Percentiles rank a stretch among this genome's conserved stretches.
Evolutionary conservation across 2,113 vertebrate species (phyloP).

Genomic region (Paraplagusia blochii): DNA sequence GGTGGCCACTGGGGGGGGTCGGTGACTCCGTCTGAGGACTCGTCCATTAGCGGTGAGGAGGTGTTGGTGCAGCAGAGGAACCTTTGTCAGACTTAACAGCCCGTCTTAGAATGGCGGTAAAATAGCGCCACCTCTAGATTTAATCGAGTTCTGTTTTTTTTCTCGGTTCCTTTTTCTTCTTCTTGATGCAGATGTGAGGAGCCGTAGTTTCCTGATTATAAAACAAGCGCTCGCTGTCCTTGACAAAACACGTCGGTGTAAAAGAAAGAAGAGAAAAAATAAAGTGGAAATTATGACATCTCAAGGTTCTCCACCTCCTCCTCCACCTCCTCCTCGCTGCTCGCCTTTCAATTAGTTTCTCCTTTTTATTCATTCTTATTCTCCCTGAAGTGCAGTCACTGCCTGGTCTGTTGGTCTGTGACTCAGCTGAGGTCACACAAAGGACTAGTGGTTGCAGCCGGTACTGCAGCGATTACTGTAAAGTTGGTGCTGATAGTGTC

Average conservation of each 20-base stretch:
- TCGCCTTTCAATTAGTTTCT: slow-evolving; percentile 40
- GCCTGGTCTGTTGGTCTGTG: slow-evolving; percentile 41
- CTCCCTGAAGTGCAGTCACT: slow-evolving; percentile 48
- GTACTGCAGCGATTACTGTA: background rate
- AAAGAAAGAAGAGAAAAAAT: slow-evolving; percentile 31
- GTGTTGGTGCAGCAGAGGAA: slow-evolving; percentile 3
- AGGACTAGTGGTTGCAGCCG: too few species aligned
- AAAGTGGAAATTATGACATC: slow-evolving; percentile 50
- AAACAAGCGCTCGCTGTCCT: slow-evolving; percentile 48
- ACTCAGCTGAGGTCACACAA: slow-evolving; percentile 20
- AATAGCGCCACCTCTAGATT: background rate
- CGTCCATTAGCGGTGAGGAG: slow-evolving; percentile 8
- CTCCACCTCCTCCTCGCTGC: slow-evolving; percentile 41
- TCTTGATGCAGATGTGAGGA: slow-evolving; percentile 11
- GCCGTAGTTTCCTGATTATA: slow-evolving; percentile 28
- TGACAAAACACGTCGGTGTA: slow-evolving; percentile 34
- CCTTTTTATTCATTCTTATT: slow-evolving; percentile 26
- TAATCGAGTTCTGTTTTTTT: slow-evolving; percentile 1
- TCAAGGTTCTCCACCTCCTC: slow-evolving; percentile 57
- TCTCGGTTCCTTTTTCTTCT: slow-evolving; percentile 30
- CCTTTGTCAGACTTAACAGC: slow-evolving; percentile 3
- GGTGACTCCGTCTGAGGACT: slow-evolving; percentile 1
- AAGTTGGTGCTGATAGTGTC: slow-evolving; percentile 7
- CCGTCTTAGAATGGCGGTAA: slow-evolving; percentile 8
- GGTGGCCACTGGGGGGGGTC: background rate